Base-by-base conservation (phyloP, 2,113 vertebrate species). In the Oncorhynchus mykiss region DNA sequence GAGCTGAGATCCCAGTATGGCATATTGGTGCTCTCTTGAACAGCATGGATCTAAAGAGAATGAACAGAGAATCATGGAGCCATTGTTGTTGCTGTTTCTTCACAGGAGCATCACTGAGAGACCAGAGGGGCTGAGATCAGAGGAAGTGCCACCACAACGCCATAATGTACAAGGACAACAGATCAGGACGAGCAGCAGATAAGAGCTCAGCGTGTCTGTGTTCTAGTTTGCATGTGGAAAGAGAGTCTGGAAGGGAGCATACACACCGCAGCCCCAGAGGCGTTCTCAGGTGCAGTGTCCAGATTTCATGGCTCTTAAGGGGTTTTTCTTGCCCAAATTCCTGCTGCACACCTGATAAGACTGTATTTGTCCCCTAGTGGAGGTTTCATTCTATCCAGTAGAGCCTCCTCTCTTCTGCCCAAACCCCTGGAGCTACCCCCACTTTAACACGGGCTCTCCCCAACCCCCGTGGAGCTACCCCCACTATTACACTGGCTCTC, bases 311-410 rank as follows among this genome's bases (percentile, higher is more conserved):
- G n/a, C 73, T 82, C 77, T 82, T 54, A 82, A 87, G 76, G 72
- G 77, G 83, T 88, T 85, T 89, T 84, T 76, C 73, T 74, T 74
- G 75, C 78, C 72, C 74, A 74, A 76, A 74, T 82, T 82, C 84
- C 75, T 89, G 82, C 80, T 81, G 74, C 67, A 72, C 80, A 74
- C 59, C 88, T 82, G 86, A 87, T 87, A 89, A 88, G 68, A 0
- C 74, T 78, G 74, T 75, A 77, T 79, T 73, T 78, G 77, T 83
- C 74, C 77, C 27, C 20, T 49, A 66, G n/a, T 71, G 62, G 71
- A 85, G 78, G 78, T 76, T 49, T 67, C 72, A 57, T 74, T 64
- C 71, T 75, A 73, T 57, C 77, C 76, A 66, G 80, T 81, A 82
- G 77, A 79, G 77, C 25, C 78, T 62, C 70, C 49, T 80, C 48